These are phyloP conservation scores for Lordiphosa mommai DNA, from an alignment of 1,140 invertebrate species.

Conservation along the genomic window DNA sequence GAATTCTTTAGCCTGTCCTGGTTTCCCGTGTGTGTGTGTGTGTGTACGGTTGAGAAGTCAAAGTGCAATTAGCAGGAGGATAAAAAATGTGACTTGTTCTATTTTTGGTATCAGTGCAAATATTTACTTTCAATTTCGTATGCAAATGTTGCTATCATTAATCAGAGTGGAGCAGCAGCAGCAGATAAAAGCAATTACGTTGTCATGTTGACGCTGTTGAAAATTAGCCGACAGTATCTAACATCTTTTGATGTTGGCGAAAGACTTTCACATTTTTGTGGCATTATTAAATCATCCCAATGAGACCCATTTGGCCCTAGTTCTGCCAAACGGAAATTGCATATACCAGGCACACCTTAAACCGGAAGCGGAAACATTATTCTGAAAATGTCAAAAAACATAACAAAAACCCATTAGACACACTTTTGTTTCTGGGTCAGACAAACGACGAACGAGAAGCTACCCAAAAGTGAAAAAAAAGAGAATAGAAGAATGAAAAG, in stretches of 20 bases:
- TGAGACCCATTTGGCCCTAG: conserved; percentile 61
- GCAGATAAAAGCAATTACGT: conserved; percentile 70
- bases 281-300: conserved; percentile 45
- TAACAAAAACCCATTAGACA: conserved; percentile 73
- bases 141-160: conserved; percentile 69
- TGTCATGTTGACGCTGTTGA: conserved; percentile 72
- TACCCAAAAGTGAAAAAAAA: conserved; percentile 8
- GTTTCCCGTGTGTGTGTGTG: background rate
- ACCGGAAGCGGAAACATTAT: conserved; percentile 76
- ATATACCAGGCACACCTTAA: conserved; percentile 58
- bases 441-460: conserved; percentile 16
- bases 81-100: conserved; percentile 15
- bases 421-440: conserved; percentile 73
- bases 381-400: conserved; percentile 76
- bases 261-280: conserved; percentile 17
- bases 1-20: conserved; percentile 48
- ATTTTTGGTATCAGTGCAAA: conserved; percentile 56
- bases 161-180: conserved; percentile 31
- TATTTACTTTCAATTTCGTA: conserved; percentile 75
- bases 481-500: background rate
- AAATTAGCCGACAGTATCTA: conserved; percentile 72
- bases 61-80: conserved; percentile 62
- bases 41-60: conserved; percentile 55
- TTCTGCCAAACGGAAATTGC: conserved; percentile 58
- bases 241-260: conserved; percentile 54